Percentiles rank a stretch among this genome's conserved stretches.
Evolutionary conservation across 2,797 vertebrate species (phyloP).

Genomic region (Varecia variegata): DNA sequence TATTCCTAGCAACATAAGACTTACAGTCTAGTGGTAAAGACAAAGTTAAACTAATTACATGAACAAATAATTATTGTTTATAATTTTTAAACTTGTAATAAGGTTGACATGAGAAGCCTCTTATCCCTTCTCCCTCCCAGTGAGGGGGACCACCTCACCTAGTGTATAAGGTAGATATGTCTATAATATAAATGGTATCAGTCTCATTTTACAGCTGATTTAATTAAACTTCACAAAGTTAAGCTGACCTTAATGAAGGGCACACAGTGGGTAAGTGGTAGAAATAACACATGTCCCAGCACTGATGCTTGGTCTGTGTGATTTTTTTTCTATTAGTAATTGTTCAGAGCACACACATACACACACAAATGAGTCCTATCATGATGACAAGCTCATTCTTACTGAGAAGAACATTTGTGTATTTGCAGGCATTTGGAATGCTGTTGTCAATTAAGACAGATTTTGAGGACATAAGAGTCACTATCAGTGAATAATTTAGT

Average conservation of each 20-base stretch:
- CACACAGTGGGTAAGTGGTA: neutral
- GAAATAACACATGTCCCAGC: neutral
- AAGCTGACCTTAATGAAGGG: neutral
- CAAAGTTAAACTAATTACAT: neutral
- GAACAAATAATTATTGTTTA: neutral
- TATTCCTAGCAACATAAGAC: neutral
- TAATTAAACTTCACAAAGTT: constrained; percentile 15
- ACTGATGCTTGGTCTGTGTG: neutral
- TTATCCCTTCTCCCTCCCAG: neutral
- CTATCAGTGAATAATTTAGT: neutral
- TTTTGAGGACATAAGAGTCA: neutral
- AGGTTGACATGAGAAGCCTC: neutral
- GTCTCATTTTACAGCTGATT: neutral
- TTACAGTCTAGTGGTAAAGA: neutral
- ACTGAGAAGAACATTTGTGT: neutral
- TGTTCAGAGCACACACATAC: neutral
- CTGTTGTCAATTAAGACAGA: neutral
- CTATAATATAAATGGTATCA: neutral
- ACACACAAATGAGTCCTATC: neutral
- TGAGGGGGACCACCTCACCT: neutral
- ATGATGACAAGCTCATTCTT: neutral
- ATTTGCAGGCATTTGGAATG: neutral
- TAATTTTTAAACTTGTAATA: neutral
- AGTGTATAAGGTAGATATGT: neutral
- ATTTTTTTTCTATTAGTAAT: neutral